Evolutionary conservation across 2,113 vertebrate species (phyloP).

Genomic region (Sardina pilchardus): DNA sequence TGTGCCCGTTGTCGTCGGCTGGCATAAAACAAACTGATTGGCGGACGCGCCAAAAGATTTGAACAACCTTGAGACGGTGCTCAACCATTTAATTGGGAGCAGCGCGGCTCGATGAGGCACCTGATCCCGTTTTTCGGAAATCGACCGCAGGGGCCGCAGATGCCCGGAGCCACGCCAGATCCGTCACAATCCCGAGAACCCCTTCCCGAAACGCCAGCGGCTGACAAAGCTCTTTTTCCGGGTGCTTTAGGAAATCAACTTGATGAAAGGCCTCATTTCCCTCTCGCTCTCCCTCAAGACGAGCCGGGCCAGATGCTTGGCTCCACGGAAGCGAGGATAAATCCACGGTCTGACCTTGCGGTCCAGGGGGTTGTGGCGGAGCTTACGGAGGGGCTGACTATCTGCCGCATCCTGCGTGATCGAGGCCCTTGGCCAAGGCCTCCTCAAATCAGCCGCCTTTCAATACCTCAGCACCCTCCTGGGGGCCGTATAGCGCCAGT

Average conservation of each 20-base stretch:
- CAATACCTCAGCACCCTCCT: slow-evolving; percentile 19
- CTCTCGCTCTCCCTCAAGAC: slow-evolving; percentile 55
- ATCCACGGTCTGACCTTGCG: slow-evolving; percentile 70
- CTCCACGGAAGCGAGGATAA: slow-evolving; percentile 67
- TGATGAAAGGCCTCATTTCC: slow-evolving; percentile 76
- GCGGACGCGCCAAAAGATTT: slow-evolving; percentile 51
- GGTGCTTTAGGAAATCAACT: slow-evolving; percentile 74
- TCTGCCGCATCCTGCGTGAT: slow-evolving; percentile 20
- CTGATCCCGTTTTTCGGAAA: not conserved
- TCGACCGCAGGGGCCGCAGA: slow-evolving; percentile 26
- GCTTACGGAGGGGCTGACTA: slow-evolving; percentile 14
- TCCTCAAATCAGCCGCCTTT: slow-evolving; percentile 18
- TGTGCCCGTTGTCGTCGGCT: not conserved
- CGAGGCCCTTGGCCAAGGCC: slow-evolving; percentile 52
- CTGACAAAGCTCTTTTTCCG: slow-evolving; percentile 72
- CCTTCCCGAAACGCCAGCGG: slow-evolving; percentile 61
- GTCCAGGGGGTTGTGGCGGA: slow-evolving; percentile 33
- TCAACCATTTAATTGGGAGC: slow-evolving; percentile 57
- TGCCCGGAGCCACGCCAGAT: slow-evolving; percentile 62
- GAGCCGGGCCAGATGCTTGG: slow-evolving; percentile 45
- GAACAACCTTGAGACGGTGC: slow-evolving; percentile 62
- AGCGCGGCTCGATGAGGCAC: not conserved
- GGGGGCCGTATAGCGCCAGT: not conserved
- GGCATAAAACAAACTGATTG: slow-evolving; percentile 12
- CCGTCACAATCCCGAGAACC: slow-evolving; percentile 70